These are phyloP conservation scores for Brachypterus glaber DNA, from an alignment of 2,888 invertebrate species.

Conservation along the genomic window DNA sequence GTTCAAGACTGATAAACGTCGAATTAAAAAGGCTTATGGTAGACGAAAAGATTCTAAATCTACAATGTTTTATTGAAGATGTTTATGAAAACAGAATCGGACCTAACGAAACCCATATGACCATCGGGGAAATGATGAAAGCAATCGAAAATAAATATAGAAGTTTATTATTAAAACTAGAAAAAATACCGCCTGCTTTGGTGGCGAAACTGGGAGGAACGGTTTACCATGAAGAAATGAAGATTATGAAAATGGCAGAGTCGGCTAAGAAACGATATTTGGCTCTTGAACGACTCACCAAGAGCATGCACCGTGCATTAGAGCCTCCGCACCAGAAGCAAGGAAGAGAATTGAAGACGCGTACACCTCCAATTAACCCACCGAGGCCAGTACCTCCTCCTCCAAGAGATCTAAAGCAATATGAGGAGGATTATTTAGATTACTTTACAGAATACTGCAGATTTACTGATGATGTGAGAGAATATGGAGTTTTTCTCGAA, in stretches of 20 bases:
- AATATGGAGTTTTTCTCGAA: too few relatives aligned
- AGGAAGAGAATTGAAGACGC: slow-evolving; percentile 25
- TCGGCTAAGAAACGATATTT: slow-evolving; percentile 50
- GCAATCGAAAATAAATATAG: slow-evolving; percentile 49
- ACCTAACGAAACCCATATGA: slow-evolving; percentile 49
- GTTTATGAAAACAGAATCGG: slow-evolving; percentile 51
- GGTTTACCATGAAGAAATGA: slow-evolving; percentile 44
- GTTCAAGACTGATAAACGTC: slow-evolving; percentile 47
- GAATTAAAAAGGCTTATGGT: slow-evolving; percentile 49
- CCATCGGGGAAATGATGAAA: slow-evolving; percentile 48
- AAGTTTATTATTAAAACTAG: slow-evolving; percentile 46
- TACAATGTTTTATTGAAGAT: slow-evolving; percentile 53
- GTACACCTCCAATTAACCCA: slow-evolving; percentile 31
- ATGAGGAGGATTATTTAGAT: slow-evolving; percentile 31
- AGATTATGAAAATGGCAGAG: slow-evolving; percentile 44
- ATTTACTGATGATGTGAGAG: slow-evolving; percentile 24
- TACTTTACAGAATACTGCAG: slow-evolving; percentile 34
- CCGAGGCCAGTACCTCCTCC: slow-evolving; percentile 23
- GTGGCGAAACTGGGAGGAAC: slow-evolving; percentile 45
- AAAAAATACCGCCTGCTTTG: slow-evolving; percentile 45
- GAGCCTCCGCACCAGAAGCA: slow-evolving; percentile 31
- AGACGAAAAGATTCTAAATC: slow-evolving; percentile 47
- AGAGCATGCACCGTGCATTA: slow-evolving; percentile 40
- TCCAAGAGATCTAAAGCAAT: slow-evolving; percentile 27
- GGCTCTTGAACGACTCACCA: slow-evolving; percentile 43